A percentile compares a stretch with the other conserved stretches of the same genome.
phyloP scores from a whole-genome alignment of 2,888 invertebrate species.

The Lamellibrachia satsuma region DNA sequence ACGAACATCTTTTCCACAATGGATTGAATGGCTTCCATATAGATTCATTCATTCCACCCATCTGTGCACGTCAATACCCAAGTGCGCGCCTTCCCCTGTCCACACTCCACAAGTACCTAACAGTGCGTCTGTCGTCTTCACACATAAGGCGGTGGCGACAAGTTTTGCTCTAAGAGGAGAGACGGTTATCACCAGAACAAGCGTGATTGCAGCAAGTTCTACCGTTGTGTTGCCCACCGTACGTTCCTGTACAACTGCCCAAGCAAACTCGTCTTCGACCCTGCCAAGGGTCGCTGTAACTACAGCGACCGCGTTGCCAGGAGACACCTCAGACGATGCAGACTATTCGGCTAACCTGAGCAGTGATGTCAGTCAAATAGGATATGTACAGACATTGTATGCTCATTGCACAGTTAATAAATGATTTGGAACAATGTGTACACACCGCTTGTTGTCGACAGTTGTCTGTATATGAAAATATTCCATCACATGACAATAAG shows the following conservation, averaged over 20 bases:
- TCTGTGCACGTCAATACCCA: neutral
- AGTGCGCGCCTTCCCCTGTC: neutral
- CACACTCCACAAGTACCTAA: neutral
- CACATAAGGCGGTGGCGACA: neutral
- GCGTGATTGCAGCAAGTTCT: conserved; percentile 7
- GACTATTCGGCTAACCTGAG: neutral
- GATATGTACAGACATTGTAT: neutral
- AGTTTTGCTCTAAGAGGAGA: neutral
- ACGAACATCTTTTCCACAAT: neutral
- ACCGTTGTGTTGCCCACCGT: neutral
- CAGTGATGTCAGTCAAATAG: neutral
- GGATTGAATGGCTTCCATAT: neutral
- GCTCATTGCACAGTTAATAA: neutral
- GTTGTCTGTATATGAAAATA: neutral
- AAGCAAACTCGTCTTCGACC: neutral
- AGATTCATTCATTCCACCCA: neutral
- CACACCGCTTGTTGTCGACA: neutral
- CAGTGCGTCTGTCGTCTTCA: neutral
- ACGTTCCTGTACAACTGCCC: neutral
- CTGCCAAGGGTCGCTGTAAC: neutral
- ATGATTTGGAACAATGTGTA: neutral
- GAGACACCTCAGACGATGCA: neutral
- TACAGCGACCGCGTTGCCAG: neutral
- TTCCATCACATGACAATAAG: no score
- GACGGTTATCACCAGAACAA: neutral